A percentile compares a stretch with the other conserved stretches of the same genome.
These are phyloP conservation scores for Amblyjoppa fuscipennis DNA, from an alignment of 2,888 invertebrate species.

Conservation along the genomic window DNA sequence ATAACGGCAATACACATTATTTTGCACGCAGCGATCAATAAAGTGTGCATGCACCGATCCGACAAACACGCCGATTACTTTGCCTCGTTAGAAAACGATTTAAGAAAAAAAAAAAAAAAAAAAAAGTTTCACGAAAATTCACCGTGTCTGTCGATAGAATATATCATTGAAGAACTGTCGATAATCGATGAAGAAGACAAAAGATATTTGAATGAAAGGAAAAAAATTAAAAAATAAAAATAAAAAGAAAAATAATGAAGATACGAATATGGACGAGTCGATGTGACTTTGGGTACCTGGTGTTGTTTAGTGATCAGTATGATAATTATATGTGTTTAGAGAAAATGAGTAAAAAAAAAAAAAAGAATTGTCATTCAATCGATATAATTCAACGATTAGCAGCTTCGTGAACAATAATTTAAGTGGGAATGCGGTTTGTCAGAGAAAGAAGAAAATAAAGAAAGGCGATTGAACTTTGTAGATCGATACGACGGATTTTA, in stretches of 20 bases:
- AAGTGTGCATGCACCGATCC: conserved; percentile 4
- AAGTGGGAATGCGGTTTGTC: conserved; percentile 21
- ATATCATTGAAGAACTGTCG: not conserved
- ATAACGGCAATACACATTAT: conserved; percentile 39
- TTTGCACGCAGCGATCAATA: conserved; percentile 22
- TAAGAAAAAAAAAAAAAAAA: not conserved
- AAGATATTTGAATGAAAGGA: conserved; percentile 4
- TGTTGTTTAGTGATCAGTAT: conserved; percentile 41
- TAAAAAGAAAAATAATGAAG: not conserved
- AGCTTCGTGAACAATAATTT: conserved; percentile 23
- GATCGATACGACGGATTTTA: not conserved
- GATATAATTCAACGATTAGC: conserved; percentile 38
- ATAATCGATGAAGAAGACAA: not conserved
- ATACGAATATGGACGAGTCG: not conserved
- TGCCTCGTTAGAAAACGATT: not conserved
- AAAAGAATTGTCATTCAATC: conserved; percentile 26
- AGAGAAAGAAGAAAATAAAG: not conserved
- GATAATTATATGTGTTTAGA: conserved; percentile 36
- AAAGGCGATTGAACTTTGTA: not conserved
- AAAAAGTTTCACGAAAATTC: conserved; percentile 4
- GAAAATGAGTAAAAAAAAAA: not conserved
- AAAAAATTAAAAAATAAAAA: not conserved
- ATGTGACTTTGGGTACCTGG: conserved; percentile 54
- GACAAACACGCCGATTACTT: conserved; percentile 15
- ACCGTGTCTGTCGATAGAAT: not conserved